A percentile compares a stretch with the other conserved stretches of the same genome.
Evolutionary conservation across 1,140 invertebrate species (phyloP).

Genomic region (Anoplolepis gracilipes): DNA sequence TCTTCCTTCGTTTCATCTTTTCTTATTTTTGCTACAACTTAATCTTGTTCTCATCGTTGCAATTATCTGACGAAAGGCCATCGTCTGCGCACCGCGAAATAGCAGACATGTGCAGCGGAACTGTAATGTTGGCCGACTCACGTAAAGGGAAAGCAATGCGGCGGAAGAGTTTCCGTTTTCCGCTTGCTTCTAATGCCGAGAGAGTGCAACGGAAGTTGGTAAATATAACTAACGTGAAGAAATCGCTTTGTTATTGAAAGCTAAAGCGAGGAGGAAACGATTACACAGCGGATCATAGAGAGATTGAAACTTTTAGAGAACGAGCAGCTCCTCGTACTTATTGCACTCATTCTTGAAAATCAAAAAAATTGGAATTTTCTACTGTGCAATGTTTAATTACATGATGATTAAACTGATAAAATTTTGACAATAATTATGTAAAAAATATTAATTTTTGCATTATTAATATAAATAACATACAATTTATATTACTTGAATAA

Average conservation of each 20-base stretch:
- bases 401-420: not conserved
- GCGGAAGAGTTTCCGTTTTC: conserved; percentile 47
- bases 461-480: not conserved
- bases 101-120: conserved; percentile 21
- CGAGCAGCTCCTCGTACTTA: not conserved
- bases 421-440: not conserved
- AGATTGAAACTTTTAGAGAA: conserved; percentile 10
- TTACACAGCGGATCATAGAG: conserved; percentile 34
- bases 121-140: conserved; percentile 43
- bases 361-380: not conserved
- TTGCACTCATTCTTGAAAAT: not conserved
- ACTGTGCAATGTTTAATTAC: not conserved
- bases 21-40: conserved; percentile 15
- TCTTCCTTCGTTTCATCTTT: not conserved
- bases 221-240: conserved; percentile 51
- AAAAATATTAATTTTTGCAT: not conserved
- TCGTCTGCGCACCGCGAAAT: conserved; percentile 35
- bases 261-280: conserved; percentile 35
- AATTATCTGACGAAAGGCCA: conserved; percentile 48
- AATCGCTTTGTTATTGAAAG: conserved; percentile 52
- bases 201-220: conserved; percentile 45
- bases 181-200: conserved; percentile 16
- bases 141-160: conserved; percentile 49
- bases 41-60: conserved; percentile 27
- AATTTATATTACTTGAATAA: not conserved